phyloP scores from a whole-genome alignment of 1,140 invertebrate species.

The Cataglyphis hispanica region DNA sequence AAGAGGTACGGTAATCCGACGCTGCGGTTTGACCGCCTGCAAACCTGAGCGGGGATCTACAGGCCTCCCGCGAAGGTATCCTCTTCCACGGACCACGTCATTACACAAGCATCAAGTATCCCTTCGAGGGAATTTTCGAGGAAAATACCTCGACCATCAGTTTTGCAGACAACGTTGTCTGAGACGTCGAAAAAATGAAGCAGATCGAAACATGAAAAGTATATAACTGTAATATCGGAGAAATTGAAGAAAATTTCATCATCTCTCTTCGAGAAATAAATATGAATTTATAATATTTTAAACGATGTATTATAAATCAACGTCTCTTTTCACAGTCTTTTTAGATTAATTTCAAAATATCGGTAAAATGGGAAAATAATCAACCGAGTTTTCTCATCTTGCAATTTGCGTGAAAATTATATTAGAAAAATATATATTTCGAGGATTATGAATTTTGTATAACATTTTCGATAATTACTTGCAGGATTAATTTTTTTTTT shows the following conservation, averaged over 20 bases:
- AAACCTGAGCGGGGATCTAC: slow-evolving; percentile 66
- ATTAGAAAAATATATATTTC: background rate
- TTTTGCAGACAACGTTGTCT: slow-evolving; percentile 13
- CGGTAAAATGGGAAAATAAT: background rate
- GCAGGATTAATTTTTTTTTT: slow-evolving; percentile 1
- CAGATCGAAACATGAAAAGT: slow-evolving; percentile 24
- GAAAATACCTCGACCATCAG: slow-evolving; percentile 37
- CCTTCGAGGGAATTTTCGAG: slow-evolving; percentile 54
- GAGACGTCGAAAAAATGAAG: slow-evolving; percentile 6
- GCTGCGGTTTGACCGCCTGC: slow-evolving; percentile 69
- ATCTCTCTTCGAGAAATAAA: background rate
- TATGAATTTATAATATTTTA: too few species aligned
- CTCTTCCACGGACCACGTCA: slow-evolving; percentile 64
- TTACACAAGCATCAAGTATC: slow-evolving; percentile 58
- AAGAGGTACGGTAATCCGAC: slow-evolving; percentile 69
- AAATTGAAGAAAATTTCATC: background rate
- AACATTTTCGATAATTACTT: slow-evolving; percentile 39
- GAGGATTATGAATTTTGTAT: slow-evolving; percentile 47
- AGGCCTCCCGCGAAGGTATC: slow-evolving; percentile 63
- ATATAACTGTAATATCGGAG: slow-evolving; percentile 18
- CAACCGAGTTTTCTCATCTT: background rate
- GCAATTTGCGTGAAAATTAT: background rate
- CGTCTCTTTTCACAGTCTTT: background rate
- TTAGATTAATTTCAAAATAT: background rate
- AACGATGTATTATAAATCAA: too few species aligned